Evolutionary conservation across 2,888 invertebrate species (phyloP), one percentile per base, ranked within the genome.

Genomic region (Eupeodes latifasciatus): DNA sequence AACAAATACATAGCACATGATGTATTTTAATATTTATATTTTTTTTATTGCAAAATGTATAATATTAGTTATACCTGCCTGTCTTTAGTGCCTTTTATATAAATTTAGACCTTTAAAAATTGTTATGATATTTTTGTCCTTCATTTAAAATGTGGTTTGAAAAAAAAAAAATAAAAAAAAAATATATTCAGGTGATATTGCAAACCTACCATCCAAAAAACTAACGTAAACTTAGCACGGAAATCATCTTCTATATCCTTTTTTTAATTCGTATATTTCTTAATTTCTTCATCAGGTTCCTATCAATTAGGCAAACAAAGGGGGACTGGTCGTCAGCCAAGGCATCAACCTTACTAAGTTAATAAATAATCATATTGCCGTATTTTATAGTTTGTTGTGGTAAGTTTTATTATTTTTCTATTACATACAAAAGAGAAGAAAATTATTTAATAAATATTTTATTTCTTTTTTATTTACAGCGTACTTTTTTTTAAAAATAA

Each of bases 271-370:
- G 12, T 14, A 0, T 27, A 11, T 64, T 87, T 76, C 44, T 81
- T 85, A 61, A 49, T 84, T 49, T 81, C 44, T 53, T 85, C 69
- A 66, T 44, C 40, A 88, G 88, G 88, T 85, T 81, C 88, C 93
- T 97, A 96, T 90, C 96, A 96, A 93, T 96, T 97, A 92, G 97
- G 97, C 94, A 97, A 97, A 95, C 97, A 97, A 95, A 96, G 96
- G 93, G 97, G 97, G 93, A 95, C 96, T 90, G 96, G 96, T 93
- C 95, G 96, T 92, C 97, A 97, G 94, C 97, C 97, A 94, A 96
- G 97, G 96, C 97, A 97, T 95, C 97, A 97, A 95, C 97, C 97
- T 94, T 97, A 97, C 95, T 97, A 96, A 93, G 74, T 82, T 81
- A 81, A 87, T 61, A 78, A 89, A 64, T 83, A 81, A 87, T 78